Conservation (phyloP, 2,797 vertebrate genomes). For the Enteromius argenteus region DNA sequence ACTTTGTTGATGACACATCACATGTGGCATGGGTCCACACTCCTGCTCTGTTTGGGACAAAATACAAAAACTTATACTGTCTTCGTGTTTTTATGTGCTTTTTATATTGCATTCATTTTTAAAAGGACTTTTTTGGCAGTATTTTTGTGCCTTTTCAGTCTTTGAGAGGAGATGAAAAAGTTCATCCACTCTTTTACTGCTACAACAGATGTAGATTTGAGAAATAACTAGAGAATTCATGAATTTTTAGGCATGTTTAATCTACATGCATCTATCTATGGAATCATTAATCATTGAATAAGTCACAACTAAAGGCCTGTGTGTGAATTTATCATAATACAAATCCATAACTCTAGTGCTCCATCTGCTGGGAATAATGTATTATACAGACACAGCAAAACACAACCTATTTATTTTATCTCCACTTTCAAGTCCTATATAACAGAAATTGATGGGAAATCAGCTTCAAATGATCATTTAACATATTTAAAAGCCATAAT, state of each 20-base stretch:
- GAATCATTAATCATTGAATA: neutral
- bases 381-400: neutral
- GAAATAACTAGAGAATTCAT: neutral
- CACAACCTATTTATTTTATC: neutral
- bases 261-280: neutral
- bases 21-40: constrained; percentile 33
- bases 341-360: neutral
- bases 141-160: neutral
- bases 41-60: neutral
- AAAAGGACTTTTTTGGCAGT: no score
- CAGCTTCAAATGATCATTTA: neutral
- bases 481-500: neutral
- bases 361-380: constrained; percentile 12
- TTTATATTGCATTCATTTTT: neutral
- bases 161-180: neutral
- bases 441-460: neutral
- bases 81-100: neutral
- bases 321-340: neutral
- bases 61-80: neutral
- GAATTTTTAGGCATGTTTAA: neutral
- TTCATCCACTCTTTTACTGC: neutral
- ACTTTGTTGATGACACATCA: constrained; percentile 44
- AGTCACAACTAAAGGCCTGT: neutral
- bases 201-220: neutral
- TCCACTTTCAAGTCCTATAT: neutral